Conservation (phyloP, 2,113 vertebrate species). For the Abramis brama region DNA sequence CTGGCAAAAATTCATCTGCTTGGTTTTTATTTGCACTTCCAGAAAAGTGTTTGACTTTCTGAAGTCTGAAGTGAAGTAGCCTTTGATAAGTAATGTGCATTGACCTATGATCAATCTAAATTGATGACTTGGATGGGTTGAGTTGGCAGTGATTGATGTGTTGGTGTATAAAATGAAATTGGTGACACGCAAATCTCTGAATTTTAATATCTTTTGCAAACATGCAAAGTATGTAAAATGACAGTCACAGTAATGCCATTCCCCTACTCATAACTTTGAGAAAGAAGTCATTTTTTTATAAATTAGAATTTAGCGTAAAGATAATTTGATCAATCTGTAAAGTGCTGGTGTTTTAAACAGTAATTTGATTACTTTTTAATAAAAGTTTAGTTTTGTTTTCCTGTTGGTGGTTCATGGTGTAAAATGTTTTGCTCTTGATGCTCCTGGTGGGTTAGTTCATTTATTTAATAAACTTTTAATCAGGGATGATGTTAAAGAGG, state of each 20-base stretch:
- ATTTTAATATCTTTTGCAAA: background rate
- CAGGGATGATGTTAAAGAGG: background rate
- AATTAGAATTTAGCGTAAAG: too few relatives aligned
- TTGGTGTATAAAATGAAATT: background rate
- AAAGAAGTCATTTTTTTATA: too few relatives aligned
- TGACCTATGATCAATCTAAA: background rate
- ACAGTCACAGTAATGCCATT: background rate
- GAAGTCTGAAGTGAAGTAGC: background rate
- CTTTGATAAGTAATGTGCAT: background rate
- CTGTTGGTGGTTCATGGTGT: background rate
- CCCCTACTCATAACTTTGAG: background rate
- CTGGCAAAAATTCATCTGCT: background rate
- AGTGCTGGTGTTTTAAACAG: background rate
- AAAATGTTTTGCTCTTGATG: background rate
- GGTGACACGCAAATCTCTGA: background rate
- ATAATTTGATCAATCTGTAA: background rate
- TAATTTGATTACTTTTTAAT: background rate
- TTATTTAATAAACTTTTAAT: background rate
- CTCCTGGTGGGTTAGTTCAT: background rate
- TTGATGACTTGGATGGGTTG: background rate
- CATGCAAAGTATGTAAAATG: too few relatives aligned
- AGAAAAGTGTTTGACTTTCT: background rate
- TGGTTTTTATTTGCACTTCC: background rate
- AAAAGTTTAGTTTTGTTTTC: background rate
- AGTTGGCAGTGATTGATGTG: background rate